These are phyloP conservation scores for Tetrapedia diversipes DNA, from an alignment of 2,888 invertebrate genomes.

Conservation along the genomic window DNA sequence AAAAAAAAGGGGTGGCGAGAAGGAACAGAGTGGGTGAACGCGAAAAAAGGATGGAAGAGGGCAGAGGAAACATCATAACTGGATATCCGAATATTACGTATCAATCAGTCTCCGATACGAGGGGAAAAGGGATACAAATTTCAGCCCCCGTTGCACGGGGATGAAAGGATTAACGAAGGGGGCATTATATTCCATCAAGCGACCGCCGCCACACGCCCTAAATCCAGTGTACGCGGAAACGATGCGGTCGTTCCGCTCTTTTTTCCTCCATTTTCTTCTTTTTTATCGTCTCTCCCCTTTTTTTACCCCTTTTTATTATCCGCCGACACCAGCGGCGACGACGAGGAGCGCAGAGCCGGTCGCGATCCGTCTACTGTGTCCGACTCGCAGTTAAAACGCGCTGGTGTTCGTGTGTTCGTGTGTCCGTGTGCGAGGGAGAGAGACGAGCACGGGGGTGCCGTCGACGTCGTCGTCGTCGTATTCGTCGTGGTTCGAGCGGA, in stretches of 20 bases:
- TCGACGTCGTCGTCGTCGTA: not conserved
- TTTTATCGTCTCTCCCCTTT: not conserved
- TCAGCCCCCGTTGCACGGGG: slow-evolving; percentile 25
- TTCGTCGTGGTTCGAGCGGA: slow-evolving; percentile 45
- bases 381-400: slow-evolving; percentile 28
- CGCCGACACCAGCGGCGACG: not conserved
- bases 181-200: slow-evolving; percentile 46
- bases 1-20: not conserved
- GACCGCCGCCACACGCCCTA: not conserved
- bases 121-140: slow-evolving; percentile 14
- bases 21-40: not conserved
- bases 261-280: not conserved
- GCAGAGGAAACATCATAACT: slow-evolving; percentile 7
- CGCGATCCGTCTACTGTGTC: not conserved
- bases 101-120: slow-evolving; percentile 25
- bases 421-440: slow-evolving; percentile 11
- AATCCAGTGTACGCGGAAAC: slow-evolving; percentile 42
- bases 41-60: not conserved
- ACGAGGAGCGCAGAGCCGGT: slow-evolving; percentile 30
- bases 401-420: too few relatives aligned
- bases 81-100: slow-evolving; percentile 41
- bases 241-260: slow-evolving; percentile 16
- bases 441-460: slow-evolving; percentile 3
- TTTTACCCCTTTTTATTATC: too few relatives aligned
- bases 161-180: slow-evolving; percentile 51